These are phyloP conservation scores for Drosophila fulvimacula DNA, from an alignment of 2,888 invertebrate genomes.

Conservation along the genomic window DNA sequence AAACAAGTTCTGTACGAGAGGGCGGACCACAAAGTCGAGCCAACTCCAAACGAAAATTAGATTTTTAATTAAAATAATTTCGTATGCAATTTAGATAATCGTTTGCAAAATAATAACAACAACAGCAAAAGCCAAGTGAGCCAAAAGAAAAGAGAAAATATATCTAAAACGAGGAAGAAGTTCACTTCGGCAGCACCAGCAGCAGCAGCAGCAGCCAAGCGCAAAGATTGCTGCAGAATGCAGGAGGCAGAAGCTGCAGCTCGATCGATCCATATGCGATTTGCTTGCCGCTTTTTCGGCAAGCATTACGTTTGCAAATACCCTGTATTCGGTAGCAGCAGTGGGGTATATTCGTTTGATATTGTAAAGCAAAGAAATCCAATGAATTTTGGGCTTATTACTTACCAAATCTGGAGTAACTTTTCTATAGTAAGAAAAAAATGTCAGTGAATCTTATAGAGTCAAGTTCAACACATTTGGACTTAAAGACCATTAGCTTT, in stretches of 20 bases:
- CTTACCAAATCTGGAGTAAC: no score
- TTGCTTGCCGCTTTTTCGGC: constrained; percentile 75
- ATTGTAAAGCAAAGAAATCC: background rate
- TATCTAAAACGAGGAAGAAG: constrained; percentile 31
- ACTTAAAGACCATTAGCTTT: background rate
- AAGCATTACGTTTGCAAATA: constrained; percentile 36
- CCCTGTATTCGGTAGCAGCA: background rate
- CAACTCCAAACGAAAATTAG: constrained; percentile 77
- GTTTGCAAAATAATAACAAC: constrained; percentile 67
- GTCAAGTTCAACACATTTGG: background rate
- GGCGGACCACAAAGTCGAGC: constrained; percentile 23
- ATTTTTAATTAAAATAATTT: constrained; percentile 85
- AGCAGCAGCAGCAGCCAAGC: constrained; percentile 16
- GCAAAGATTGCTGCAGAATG: constrained; percentile 13
- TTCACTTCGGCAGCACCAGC: constrained; percentile 1
- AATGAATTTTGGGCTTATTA: no score
- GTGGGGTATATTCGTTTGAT: background rate
- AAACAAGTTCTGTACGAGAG: constrained; percentile 37
- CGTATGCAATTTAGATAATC: constrained; percentile 85
- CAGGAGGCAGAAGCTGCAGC: constrained; percentile 17
- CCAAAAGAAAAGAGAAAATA: constrained; percentile 14
- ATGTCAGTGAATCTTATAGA: background rate
- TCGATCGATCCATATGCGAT: constrained; percentile 78
- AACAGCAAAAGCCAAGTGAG: constrained; percentile 8
- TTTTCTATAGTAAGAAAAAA: background rate